These are phyloP conservation scores for Nerophis lumbriciformis DNA, from an alignment of 2,113 vertebrate genomes.

Conservation along the genomic window DNA sequence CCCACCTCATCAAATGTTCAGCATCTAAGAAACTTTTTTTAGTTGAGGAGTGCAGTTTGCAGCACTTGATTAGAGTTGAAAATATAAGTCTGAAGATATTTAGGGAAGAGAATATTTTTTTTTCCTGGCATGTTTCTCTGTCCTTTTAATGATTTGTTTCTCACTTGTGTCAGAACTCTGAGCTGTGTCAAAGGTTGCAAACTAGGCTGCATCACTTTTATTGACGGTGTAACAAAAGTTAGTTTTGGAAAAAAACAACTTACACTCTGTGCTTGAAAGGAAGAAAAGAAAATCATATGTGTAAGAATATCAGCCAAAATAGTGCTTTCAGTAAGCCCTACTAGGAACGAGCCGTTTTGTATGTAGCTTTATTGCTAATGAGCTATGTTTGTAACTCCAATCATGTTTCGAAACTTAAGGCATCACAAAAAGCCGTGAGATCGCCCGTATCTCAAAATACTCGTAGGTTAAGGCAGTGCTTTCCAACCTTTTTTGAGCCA, in stretches of 20 bases:
- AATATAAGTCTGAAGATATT: constrained; percentile 1
- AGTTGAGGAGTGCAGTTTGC: background rate
- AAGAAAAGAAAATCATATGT: background rate
- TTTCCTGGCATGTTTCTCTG: background rate
- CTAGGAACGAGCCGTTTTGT: too few species aligned
- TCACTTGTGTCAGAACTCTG: background rate
- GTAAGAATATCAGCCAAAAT: too few species aligned
- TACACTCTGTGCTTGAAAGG: background rate
- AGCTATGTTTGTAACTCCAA: too few species aligned
- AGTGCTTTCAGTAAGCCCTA: too few species aligned
- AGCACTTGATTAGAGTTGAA: background rate
- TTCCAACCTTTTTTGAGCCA: too few species aligned
- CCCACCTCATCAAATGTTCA: constrained; percentile 1
- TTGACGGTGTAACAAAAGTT: background rate
- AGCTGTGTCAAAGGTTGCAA: background rate
- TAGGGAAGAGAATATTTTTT: background rate
- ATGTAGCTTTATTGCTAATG: too few species aligned
- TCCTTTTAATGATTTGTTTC: constrained; percentile 7
- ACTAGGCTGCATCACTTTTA: background rate
- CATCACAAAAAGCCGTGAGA: too few species aligned
- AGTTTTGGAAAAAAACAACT: background rate
- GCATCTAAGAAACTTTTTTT: background rate
- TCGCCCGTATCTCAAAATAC: too few species aligned
- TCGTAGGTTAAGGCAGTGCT: too few species aligned
- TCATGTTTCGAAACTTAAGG: too few species aligned